These are phyloP conservation scores for Plebejus argus DNA, from an alignment of 2,888 invertebrate species.

Conservation along the genomic window DNA sequence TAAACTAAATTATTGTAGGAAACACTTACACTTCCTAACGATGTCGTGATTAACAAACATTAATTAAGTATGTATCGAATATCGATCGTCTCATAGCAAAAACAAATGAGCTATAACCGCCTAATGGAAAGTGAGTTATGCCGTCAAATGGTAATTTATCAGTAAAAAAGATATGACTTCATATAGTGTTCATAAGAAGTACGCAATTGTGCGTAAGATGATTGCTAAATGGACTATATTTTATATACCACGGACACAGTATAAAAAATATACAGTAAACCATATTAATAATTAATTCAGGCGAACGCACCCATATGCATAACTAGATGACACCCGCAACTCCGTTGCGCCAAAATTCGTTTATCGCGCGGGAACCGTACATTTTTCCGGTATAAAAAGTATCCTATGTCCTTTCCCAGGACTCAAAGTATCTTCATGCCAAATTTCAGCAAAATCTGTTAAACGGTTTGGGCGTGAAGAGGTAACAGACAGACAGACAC, in stretches of 20 bases:
- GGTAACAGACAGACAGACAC: too few relatives aligned
- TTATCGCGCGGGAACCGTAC: too few relatives aligned
- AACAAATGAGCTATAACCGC: neutral
- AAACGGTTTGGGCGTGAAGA: too few relatives aligned
- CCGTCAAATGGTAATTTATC: conserved; percentile 4
- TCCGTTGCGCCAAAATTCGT: too few relatives aligned
- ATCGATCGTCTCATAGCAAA: neutral
- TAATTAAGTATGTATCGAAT: neutral
- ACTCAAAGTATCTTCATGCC: too few relatives aligned
- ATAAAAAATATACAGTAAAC: neutral
- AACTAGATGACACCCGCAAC: neutral
- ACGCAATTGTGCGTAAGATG: neutral
- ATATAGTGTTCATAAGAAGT: neutral
- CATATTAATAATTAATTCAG: neutral
- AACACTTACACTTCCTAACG: neutral
- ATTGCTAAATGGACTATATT: neutral
- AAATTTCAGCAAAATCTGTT: too few relatives aligned
- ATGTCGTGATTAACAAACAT: conserved; percentile 2
- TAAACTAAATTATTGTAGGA: neutral
- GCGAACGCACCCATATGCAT: neutral
- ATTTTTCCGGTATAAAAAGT: too few relatives aligned
- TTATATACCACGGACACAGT: neutral
- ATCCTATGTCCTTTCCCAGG: too few relatives aligned
- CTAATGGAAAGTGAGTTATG: conserved; percentile 1
- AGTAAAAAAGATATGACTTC: neutral